These are phyloP conservation scores for Epistrophella euchroma DNA, from an alignment of 2,888 invertebrate species.

Conservation along the genomic window DNA sequence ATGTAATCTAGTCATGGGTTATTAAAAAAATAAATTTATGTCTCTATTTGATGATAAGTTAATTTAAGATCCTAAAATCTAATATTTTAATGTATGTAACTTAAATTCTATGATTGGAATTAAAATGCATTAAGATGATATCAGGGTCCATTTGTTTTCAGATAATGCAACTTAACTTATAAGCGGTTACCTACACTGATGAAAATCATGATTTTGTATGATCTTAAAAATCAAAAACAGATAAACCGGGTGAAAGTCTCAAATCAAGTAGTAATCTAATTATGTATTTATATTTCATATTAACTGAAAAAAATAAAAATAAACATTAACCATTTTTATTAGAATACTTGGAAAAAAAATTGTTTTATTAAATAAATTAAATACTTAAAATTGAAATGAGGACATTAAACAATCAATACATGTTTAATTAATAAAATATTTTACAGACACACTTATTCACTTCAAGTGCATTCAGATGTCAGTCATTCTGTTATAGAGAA, in stretches of 20 bases:
- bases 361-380: neutral
- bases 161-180: neutral
- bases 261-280: too few relatives aligned
- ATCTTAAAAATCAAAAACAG: too few relatives aligned
- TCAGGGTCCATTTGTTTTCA: neutral
- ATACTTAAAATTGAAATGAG: neutral
- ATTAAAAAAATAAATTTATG: slow-evolving; percentile 7
- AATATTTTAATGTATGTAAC: neutral
- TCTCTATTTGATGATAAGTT: neutral
- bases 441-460: neutral
- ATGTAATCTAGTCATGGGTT: slow-evolving; percentile 3
- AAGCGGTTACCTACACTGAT: neutral
- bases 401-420: neutral
- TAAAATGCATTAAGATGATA: neutral
- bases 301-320: too few relatives aligned
- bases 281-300: too few relatives aligned
- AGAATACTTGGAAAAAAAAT: too few relatives aligned
- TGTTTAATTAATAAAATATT: neutral
- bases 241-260: too few relatives aligned
- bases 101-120: neutral
- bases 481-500: slow-evolving; percentile 23
- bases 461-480: slow-evolving; percentile 26
- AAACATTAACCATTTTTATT: too few relatives aligned
- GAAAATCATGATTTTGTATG: too few relatives aligned
- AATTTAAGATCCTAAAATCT: neutral